Conservation (phyloP, 2,888 invertebrate genomes). For the Muscina levida region DNA sequence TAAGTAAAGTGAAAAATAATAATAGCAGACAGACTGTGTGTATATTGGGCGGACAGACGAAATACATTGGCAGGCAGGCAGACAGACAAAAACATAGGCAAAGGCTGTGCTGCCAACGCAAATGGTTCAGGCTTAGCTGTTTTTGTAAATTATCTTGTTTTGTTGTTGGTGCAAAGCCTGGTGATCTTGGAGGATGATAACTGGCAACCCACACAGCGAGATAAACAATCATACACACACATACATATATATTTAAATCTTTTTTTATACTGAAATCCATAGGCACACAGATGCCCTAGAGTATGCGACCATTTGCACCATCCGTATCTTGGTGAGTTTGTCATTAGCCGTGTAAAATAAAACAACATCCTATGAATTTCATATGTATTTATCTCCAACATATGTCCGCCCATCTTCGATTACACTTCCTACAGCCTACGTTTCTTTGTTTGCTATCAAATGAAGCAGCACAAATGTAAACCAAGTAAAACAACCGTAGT, state of each 20-base stretch:
- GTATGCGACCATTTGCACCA: not conserved
- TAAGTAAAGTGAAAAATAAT: constrained; percentile 62
- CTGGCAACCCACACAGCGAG: constrained; percentile 2
- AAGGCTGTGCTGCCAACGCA: not conserved
- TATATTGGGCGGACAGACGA: constrained; percentile 12
- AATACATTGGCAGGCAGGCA: not conserved
- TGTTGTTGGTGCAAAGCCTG: not conserved
- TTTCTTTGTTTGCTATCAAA: not conserved
- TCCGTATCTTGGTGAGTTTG: constrained; percentile 28
- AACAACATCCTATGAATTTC: constrained; percentile 5
- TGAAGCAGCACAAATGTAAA: constrained; percentile 12
- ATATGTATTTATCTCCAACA: constrained; percentile 21
- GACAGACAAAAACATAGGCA: not conserved
- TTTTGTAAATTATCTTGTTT: constrained; percentile 14
- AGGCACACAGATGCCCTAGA: too few relatives aligned
- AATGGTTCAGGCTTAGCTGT: not conserved
- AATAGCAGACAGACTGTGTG: constrained; percentile 44
- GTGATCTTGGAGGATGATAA: not conserved
- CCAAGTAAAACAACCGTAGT: constrained; percentile 24
- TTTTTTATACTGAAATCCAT: too few relatives aligned
- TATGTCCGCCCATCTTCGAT: constrained; percentile 28
- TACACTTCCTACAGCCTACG: constrained; percentile 20
- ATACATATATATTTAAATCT: too few relatives aligned
- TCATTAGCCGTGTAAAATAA: constrained; percentile 1
- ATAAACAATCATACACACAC: too few relatives aligned